phyloP scores from a whole-genome alignment of 2,797 vertebrate species.

The Lutra lutra region DNA sequence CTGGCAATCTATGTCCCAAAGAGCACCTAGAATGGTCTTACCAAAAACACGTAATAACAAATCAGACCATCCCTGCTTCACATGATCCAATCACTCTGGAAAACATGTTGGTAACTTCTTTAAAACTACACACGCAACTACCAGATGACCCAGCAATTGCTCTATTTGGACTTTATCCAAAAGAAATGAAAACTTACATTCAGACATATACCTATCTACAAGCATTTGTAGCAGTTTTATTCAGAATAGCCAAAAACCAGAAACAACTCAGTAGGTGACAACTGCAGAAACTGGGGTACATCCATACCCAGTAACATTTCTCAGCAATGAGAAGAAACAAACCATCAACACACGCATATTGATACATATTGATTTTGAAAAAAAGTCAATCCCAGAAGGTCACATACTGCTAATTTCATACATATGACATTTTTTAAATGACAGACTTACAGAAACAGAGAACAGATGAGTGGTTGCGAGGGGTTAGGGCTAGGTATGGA shows the following conservation, averaged over 20 bases:
- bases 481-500: not conserved
- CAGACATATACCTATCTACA: not conserved
- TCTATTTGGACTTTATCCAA: not conserved
- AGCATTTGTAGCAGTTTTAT: not conserved
- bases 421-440: not conserved
- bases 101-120: not conserved
- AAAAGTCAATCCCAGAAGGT: not conserved
- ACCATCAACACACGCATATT: not conserved
- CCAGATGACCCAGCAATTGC: not conserved
- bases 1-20: not conserved
- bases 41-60: not conserved
- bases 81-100: not conserved
- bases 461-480: not conserved
- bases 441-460: not conserved
- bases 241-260: not conserved
- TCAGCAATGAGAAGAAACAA: not conserved
- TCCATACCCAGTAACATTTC: not conserved
- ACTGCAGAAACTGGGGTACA: not conserved
- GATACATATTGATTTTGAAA: not conserved
- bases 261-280: not conserved
- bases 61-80: not conserved
- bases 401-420: not conserved
- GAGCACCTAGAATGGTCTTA: not conserved
- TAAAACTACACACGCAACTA: not conserved
- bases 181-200: conserved; percentile 10